A percentile compares a stretch with the other conserved stretches of the same genome.
Evolutionary conservation across 2,113 vertebrate genomes (phyloP).

Genomic region (Tonatia bakeri): DNA sequence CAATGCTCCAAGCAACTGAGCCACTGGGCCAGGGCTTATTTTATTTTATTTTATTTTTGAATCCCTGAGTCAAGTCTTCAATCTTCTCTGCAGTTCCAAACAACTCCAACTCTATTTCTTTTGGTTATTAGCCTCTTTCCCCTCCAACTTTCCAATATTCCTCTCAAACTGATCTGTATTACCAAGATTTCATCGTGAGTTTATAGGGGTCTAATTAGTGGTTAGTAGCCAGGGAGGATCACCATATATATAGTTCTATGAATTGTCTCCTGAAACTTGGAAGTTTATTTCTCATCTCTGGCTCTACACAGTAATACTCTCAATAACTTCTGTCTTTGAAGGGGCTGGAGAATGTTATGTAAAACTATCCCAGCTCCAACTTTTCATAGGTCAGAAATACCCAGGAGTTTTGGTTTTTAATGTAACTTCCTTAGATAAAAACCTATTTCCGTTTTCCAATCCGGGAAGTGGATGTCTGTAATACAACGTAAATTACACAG

Average conservation of each 20-base stretch:
- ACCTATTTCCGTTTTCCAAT: conserved; percentile 73
- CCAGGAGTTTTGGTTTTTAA: conserved; percentile 60
- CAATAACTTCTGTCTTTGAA: conserved; percentile 51
- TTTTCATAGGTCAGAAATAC: conserved; percentile 67
- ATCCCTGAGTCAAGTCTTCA: neutral
- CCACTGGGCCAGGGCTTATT: too few relatives aligned
- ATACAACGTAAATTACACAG: conserved; percentile 75
- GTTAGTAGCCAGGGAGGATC: neutral
- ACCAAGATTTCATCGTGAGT: neutral
- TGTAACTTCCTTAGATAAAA: conserved; percentile 75
- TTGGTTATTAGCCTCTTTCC: neutral
- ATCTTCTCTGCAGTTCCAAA: conserved; percentile 11
- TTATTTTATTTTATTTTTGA: neutral
- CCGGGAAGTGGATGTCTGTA: conserved; percentile 74
- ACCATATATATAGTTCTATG: neutral
- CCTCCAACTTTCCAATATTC: neutral
- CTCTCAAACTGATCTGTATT: neutral
- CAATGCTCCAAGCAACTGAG: too few relatives aligned
- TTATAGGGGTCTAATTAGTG: neutral
- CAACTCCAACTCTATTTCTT: neutral
- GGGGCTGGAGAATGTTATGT: conserved; percentile 33
- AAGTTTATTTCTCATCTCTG: conserved; percentile 37
- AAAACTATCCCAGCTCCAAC: conserved; percentile 54
- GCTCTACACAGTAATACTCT: neutral
- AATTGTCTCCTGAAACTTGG: neutral